Conservation (phyloP, 2,888 invertebrate species). For the Belgica antarctica region DNA sequence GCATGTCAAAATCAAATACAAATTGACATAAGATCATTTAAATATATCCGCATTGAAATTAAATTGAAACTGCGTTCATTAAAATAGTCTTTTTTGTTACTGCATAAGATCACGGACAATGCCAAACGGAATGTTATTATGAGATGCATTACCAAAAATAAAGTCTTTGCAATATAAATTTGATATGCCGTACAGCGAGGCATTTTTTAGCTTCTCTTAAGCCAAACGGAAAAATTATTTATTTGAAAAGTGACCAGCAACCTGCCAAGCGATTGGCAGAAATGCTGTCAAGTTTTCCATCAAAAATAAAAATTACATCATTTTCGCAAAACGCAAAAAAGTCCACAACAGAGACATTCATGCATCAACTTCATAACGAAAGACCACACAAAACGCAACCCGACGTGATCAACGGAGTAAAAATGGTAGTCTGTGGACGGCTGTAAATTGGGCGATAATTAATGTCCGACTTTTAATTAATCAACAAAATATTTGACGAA, state of each 20-base stretch:
- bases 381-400: constrained; percentile 36
- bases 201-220: neutral
- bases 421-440: too few species aligned
- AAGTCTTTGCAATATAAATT: neutral
- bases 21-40: neutral
- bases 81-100: neutral
- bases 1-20: neutral
- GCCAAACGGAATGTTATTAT: constrained; percentile 4
- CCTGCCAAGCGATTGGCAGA: constrained; percentile 4
- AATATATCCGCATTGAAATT: neutral
- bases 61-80: neutral
- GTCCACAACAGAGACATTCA: neutral
- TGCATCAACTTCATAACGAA: constrained; percentile 24
- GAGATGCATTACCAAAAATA: constrained; percentile 24
- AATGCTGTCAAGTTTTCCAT: constrained; percentile 24
- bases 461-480: too few species aligned
- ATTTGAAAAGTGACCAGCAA: neutral
- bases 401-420: neutral
- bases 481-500: too few species aligned
- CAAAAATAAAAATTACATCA: constrained; percentile 41
- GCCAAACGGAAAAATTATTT: constrained; percentile 22
- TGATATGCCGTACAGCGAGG: neutral
- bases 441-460: too few species aligned
- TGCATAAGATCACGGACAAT: neutral
- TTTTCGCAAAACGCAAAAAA: constrained; percentile 34